phyloP scores from a whole-genome alignment of 2,797 vertebrate species.

The Eutrigla gurnardus region DNA sequence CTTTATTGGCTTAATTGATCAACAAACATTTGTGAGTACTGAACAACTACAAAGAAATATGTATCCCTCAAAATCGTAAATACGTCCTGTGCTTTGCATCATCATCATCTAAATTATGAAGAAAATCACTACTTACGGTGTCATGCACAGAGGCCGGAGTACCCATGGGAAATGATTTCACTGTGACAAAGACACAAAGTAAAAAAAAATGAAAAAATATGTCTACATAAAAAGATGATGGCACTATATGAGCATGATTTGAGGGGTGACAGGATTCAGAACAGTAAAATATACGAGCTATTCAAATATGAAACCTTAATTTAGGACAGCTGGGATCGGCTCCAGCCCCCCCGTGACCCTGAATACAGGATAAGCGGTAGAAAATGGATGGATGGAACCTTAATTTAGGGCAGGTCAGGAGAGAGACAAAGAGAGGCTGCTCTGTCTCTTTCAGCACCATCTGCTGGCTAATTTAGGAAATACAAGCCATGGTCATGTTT shows the following conservation, averaged over 20 bases:
- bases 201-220: background rate
- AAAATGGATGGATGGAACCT: too few species aligned
- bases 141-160: constrained; percentile 13
- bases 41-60: background rate
- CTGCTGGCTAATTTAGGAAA: constrained; percentile 44
- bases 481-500: background rate
- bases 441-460: constrained; percentile 30
- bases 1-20: background rate
- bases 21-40: background rate
- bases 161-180: background rate
- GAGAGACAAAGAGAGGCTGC: background rate
- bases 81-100: background rate
- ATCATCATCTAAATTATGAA: background rate
- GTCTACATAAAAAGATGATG: background rate
- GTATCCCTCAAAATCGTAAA: background rate
- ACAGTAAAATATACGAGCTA: too few species aligned
- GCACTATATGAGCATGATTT: background rate
- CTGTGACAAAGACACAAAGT: constrained; percentile 52
- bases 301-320: background rate
- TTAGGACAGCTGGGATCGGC: too few species aligned
- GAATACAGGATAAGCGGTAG: too few species aligned
- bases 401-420: background rate
- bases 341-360: too few species aligned
- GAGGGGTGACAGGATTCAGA: background rate
- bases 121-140: constrained; percentile 56